Evolutionary conservation across 2,113 vertebrate genomes (phyloP), one percentile per base, ranked within the genome.

Genomic region (Merops nubicus): DNA sequence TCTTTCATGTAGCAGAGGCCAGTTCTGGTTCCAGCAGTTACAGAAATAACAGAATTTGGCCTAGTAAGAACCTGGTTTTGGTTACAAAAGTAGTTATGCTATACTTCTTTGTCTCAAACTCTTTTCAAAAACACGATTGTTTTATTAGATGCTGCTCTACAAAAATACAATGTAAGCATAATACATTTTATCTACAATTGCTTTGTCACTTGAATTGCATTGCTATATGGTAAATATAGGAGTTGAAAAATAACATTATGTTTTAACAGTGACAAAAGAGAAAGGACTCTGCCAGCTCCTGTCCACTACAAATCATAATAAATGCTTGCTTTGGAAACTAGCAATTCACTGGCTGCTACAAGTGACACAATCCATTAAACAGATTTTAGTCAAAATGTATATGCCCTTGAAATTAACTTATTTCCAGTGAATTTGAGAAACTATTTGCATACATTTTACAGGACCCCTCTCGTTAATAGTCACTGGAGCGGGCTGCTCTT

Each of bases 301-400:
- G 68, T 34, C 63, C 18, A 40, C 29, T 62, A 34, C 12, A 29
- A 94, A 68, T 81, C 34, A 17, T 36, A 45, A 47, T 81, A 96
- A 97, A 91, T 65, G 85, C 42, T 94, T 91, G 40, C 43, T 54
- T 74, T 45, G 21, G 72, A 89, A 96, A 85, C 93, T 94, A 96
- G 17, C 48, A 91, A 65, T 93, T 92, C 26, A 68, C 82, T 82
- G 64, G 88, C 70, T 91, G 78, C 70, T 86, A 69, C 53, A 95
- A 82, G 56, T 88, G 73, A 92, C 82, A 95, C 31, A 96, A 95
- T 70, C 68, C 65, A 93, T 95, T 96, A 93, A 93, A 93, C 79
- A 93, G 72, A 40, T 83, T 83, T 89, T 88, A 88, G 84, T 86
- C 63, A 94, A 95, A 74, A 95, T 76, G 84, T 29, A 9, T 69